Conservation (phyloP, 1,140 invertebrate genomes). For the Aphaenogaster ashmeadi region DNA sequence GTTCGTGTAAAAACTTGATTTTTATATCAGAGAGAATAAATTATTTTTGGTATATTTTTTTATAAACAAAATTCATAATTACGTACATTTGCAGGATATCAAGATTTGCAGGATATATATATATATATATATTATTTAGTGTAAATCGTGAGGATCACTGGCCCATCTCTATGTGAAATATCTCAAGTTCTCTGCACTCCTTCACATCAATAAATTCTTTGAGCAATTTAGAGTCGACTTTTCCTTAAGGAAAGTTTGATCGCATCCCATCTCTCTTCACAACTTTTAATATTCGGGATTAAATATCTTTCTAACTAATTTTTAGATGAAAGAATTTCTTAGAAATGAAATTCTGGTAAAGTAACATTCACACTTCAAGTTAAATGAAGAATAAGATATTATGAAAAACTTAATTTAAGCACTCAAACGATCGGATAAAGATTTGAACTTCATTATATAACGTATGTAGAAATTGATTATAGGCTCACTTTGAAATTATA, state of each 20-base stretch:
- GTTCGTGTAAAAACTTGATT: background rate
- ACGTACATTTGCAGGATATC: background rate
- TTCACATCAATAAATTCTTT: conserved; percentile 26
- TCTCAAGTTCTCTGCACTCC: background rate
- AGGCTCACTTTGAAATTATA: background rate
- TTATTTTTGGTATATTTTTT: background rate
- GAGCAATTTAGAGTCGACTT: conserved; percentile 31
- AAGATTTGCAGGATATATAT: too few relatives aligned
- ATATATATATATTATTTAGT: background rate
- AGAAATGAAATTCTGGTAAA: conserved; percentile 21
- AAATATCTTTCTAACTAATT: conserved; percentile 51
- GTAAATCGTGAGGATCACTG: background rate
- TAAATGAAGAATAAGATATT: conserved; percentile 37
- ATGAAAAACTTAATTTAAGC: conserved; percentile 14
- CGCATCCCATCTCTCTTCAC: background rate
- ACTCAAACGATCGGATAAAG: background rate
- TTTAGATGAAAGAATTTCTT: background rate
- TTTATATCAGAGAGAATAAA: background rate
- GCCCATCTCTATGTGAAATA: background rate
- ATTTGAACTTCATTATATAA: background rate
- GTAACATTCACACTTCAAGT: conserved; percentile 3
- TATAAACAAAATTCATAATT: conserved; percentile 5
- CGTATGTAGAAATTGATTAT: background rate
- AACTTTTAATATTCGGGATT: conserved; percentile 57
- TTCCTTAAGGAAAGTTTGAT: conserved; percentile 42